Conservation (phyloP, 2,797 vertebrate species). For the Anguilla pacifica region DNA sequence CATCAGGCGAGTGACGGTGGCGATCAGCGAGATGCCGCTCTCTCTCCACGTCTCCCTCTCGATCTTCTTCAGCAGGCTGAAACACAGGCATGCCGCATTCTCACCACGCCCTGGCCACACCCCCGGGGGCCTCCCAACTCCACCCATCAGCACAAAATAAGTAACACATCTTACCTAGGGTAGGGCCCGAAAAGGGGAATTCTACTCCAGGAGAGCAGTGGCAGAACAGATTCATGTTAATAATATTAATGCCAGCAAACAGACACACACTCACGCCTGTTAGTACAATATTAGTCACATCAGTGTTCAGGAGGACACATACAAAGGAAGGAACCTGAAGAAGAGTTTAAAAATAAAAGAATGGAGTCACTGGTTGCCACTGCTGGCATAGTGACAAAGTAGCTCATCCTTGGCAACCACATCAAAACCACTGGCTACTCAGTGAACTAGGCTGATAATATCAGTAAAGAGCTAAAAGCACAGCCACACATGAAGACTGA, state of each 20-base stretch:
- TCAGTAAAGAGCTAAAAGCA: not conserved
- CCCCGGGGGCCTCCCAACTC: not conserved
- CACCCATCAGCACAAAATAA: slow-evolving; percentile 63
- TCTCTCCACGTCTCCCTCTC: slow-evolving; percentile 99
- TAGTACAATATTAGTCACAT: slow-evolving; percentile 50
- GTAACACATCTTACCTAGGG: slow-evolving; percentile 95
- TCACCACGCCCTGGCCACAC: slow-evolving; percentile 20
- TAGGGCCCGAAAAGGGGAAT: slow-evolving; percentile 99
- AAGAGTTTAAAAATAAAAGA: slow-evolving; percentile 10
- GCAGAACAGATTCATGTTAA: slow-evolving; percentile 94
- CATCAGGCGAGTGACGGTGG: slow-evolving; percentile 97
- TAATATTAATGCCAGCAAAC: slow-evolving; percentile 67
- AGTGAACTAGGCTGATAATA: not conserved
- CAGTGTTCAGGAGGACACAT: slow-evolving; percentile 35
- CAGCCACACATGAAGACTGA: not conserved
- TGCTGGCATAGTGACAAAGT: slow-evolving; percentile 17
- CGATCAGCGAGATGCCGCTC: slow-evolving; percentile 94
- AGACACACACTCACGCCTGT: slow-evolving; percentile 46
- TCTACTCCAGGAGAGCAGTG: slow-evolving; percentile 99
- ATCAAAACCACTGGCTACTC: not conserved
- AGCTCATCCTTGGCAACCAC: not conserved
- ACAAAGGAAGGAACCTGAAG: not conserved
- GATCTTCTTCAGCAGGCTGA: slow-evolving; percentile 96
- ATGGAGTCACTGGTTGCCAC: not conserved
- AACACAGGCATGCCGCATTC: slow-evolving; percentile 56